Conservation (phyloP, 2,888 invertebrate genomes). For the Cataglyphis cursor region DNA sequence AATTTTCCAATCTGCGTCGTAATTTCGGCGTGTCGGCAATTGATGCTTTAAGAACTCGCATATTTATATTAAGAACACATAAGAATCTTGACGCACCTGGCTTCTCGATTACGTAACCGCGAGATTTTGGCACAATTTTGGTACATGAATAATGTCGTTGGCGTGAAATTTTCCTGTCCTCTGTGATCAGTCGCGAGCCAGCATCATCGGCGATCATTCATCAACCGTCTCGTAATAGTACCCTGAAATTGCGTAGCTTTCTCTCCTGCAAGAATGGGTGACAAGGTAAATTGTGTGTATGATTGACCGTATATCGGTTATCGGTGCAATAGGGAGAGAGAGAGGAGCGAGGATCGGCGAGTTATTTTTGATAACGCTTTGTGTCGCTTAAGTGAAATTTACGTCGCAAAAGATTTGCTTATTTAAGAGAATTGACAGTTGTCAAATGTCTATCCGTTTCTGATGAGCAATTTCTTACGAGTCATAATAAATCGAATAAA, state of each 20-base stretch:
- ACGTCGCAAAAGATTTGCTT: not conserved
- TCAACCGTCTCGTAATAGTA: constrained; percentile 12
- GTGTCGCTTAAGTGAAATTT: constrained; percentile 13
- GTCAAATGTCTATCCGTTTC: not conserved
- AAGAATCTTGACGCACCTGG: not conserved
- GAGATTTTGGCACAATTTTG: constrained; percentile 44
- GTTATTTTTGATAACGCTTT: constrained; percentile 44
- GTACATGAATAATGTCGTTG: constrained; percentile 21
- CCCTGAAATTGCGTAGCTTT: constrained; percentile 27
- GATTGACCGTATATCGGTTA: constrained; percentile 31
- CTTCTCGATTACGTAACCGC: constrained; percentile 29
- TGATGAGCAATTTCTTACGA: not conserved
- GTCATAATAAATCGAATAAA: constrained; percentile 14
- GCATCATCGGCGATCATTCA: constrained; percentile 36
- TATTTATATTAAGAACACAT: constrained; percentile 8
- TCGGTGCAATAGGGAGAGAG: constrained; percentile 20
- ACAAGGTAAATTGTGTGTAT: constrained; percentile 9
- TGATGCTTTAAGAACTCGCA: constrained; percentile 9
- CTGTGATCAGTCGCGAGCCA: constrained; percentile 20
- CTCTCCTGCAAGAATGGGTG: constrained; percentile 9
- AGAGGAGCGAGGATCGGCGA: not conserved
- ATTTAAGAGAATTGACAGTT: not conserved
- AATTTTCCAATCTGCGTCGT: constrained; percentile 22
- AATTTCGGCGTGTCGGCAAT: not conserved
- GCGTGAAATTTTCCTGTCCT: constrained; percentile 13